A percentile compares a stretch with the other conserved stretches of the same genome.
phyloP scores from a whole-genome alignment of 2,797 vertebrate genomes.

The Nothura maculosa region DNA sequence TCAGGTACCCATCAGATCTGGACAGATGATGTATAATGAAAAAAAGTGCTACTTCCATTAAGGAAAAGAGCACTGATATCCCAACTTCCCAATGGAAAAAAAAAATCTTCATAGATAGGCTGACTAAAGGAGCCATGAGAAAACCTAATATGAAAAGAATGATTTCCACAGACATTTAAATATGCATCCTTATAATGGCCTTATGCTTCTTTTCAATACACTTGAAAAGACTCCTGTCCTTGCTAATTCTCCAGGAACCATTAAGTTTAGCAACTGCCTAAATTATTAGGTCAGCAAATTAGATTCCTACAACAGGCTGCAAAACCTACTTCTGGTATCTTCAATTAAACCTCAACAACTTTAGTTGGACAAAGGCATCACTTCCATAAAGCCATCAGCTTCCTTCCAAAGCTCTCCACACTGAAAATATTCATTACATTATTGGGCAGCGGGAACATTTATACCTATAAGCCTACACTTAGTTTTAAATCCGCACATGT shows the following conservation, averaged over 20 bases:
- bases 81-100: background rate
- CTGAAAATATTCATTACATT: background rate
- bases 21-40: background rate
- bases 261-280: background rate
- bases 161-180: conserved; percentile 7
- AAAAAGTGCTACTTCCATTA: background rate
- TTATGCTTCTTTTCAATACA: background rate
- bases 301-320: background rate
- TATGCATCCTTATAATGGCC: background rate
- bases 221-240: conserved; percentile 3
- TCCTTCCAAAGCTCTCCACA: background rate
- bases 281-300: background rate
- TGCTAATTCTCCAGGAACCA: conserved; percentile 29
- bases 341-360: background rate
- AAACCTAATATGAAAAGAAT: background rate
- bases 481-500: background rate
- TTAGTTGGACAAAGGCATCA: background rate
- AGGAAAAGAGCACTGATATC: background rate
- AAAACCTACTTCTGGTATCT: background rate
- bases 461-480: background rate
- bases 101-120: background rate
- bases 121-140: background rate
- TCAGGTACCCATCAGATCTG: background rate
- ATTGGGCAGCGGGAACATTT: background rate
- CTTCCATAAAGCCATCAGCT: background rate